These are phyloP conservation scores for Gavia stellata DNA, from an alignment of 2,113 vertebrate genomes.

Conservation along the genomic window DNA sequence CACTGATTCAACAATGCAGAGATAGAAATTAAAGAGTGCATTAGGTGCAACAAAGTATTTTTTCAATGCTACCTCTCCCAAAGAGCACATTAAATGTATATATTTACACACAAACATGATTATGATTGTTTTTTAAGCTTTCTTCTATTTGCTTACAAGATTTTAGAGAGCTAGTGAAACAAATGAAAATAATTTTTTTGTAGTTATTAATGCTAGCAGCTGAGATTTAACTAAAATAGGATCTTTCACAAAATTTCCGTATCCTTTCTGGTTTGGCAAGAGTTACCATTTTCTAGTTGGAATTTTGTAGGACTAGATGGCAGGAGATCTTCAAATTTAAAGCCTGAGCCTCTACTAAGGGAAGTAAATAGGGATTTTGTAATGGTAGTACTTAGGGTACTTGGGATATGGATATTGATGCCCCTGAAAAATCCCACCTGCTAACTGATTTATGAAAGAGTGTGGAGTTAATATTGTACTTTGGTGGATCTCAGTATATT, in stretches of 20 bases:
- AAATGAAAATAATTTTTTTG: neutral
- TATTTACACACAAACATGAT: neutral
- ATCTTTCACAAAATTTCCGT: neutral
- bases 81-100: neutral
- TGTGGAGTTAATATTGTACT: neutral
- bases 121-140: neutral
- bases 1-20: neutral
- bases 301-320: neutral
- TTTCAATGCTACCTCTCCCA: neutral
- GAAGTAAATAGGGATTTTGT: neutral
- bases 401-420: neutral
- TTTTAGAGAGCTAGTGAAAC: neutral
- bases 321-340: neutral
- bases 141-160: neutral
- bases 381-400: neutral
- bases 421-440: neutral
- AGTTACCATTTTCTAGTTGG: neutral
- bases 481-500: neutral
- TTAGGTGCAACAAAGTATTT: neutral
- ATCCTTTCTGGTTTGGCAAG: neutral
- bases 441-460: neutral
- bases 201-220: neutral
- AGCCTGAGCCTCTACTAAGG: neutral
- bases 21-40: neutral
- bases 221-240: neutral